Conservation (phyloP, 2,797 vertebrate species). For the Coccyzus lansbergi region DNA sequence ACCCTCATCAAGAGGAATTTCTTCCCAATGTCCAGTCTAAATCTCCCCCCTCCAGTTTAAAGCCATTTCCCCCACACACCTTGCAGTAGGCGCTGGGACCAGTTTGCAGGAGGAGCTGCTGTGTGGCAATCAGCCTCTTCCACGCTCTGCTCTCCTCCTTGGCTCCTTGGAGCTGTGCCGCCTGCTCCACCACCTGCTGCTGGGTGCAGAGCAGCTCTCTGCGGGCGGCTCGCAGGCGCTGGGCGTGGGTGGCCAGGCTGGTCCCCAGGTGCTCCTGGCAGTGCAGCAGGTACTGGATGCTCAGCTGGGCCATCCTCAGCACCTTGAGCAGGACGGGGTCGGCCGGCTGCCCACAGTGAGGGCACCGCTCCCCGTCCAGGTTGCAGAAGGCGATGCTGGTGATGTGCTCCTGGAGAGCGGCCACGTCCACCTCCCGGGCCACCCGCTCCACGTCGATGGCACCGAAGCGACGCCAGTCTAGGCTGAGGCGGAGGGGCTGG, state of each 20-base stretch:
- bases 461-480: slow-evolving; percentile 81
- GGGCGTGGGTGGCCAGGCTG: slow-evolving; percentile 68
- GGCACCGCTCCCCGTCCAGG: slow-evolving; percentile 75
- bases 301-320: slow-evolving; percentile 82
- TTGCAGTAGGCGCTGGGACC: slow-evolving; percentile 72
- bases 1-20: too few species aligned
- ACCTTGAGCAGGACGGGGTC: slow-evolving; percentile 80
- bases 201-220: slow-evolving; percentile 54
- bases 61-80: slow-evolving; percentile 43
- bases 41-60: too few species aligned
- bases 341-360: slow-evolving; percentile 72
- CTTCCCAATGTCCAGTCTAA: too few species aligned
- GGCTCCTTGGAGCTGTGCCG: slow-evolving; percentile 55
- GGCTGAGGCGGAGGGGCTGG: slow-evolving; percentile 56
- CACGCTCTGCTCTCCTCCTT: slow-evolving; percentile 75
- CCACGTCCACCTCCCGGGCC: slow-evolving; percentile 76
- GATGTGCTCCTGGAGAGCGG: slow-evolving; percentile 78
- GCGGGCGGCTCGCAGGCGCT: slow-evolving; percentile 53
- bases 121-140: slow-evolving; percentile 76
- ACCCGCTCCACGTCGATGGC: slow-evolving; percentile 79
- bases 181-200: slow-evolving; percentile 64
- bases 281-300: slow-evolving; percentile 81
- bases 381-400: slow-evolving; percentile 76
- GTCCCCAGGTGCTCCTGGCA: slow-evolving; percentile 77
- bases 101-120: slow-evolving; percentile 78